Evolutionary conservation across 2,888 invertebrate genomes (phyloP).

Genomic region (Ceriagrion tenellum): DNA sequence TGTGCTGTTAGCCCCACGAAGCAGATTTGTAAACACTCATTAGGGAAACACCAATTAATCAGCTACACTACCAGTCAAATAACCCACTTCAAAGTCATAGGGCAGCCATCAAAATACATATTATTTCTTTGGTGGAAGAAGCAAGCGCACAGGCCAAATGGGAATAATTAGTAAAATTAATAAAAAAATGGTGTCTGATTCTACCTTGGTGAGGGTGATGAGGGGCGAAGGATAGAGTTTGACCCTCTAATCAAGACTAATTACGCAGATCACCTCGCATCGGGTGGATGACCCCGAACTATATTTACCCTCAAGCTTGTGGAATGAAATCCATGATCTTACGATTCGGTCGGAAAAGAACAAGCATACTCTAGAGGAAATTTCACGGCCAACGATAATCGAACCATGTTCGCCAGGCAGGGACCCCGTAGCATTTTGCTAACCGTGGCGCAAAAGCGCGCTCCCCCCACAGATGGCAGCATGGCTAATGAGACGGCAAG

Average conservation of each 20-base stretch:
- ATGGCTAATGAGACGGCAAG: slow-evolving; percentile 27
- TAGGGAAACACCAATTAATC: too few species aligned
- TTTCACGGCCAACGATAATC: not conserved
- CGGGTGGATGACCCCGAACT: not conserved
- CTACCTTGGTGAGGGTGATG: not conserved
- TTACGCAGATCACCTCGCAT: not conserved
- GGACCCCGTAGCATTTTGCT: not conserved
- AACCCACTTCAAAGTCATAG: too few species aligned
- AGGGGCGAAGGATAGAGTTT: not conserved
- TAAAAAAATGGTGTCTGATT: too few species aligned
- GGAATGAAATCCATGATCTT: not conserved
- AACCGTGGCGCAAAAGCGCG: not conserved
- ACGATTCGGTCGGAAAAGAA: not conserved
- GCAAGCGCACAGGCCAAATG: too few species aligned
- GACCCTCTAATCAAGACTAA: not conserved
- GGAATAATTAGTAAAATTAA: too few species aligned
- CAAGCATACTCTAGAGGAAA: not conserved
- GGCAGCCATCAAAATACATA: too few species aligned
- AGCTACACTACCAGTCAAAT: too few species aligned
- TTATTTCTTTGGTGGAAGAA: too few species aligned
- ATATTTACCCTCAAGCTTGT: not conserved
- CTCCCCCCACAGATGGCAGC: not conserved
- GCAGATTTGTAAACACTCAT: too few species aligned
- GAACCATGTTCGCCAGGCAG: not conserved
- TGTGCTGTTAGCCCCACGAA: too few species aligned